Percentiles rank a stretch among this genome's conserved stretches.
phyloP scores from a whole-genome alignment of 2,888 invertebrate species.

The Aromia moschata region DNA sequence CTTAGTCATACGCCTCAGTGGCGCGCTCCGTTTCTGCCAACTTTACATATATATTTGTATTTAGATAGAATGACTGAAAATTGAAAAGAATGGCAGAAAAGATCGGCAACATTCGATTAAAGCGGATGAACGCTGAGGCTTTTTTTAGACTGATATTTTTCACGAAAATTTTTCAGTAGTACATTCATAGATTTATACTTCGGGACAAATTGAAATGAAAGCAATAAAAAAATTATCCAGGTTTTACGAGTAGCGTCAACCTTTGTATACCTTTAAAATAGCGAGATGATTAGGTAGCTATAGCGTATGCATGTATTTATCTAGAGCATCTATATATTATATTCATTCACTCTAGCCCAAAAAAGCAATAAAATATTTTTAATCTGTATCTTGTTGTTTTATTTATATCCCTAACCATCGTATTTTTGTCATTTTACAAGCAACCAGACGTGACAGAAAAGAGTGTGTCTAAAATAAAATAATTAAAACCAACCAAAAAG shows the following conservation, averaged over 20 bases:
- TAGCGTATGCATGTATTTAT: constrained; percentile 62
- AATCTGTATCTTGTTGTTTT: constrained; percentile 50
- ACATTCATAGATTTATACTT: constrained; percentile 14
- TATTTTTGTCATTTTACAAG: too few species aligned
- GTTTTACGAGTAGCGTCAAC: constrained; percentile 41
- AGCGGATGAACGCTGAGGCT: constrained; percentile 16
- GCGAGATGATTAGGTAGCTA: constrained; percentile 52
- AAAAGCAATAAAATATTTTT: constrained; percentile 63
- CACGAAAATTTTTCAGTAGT: constrained; percentile 9
- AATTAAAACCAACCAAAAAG: too few species aligned
- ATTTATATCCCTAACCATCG: constrained; percentile 27
- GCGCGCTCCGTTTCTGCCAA: too few species aligned
- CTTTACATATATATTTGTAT: too few species aligned
- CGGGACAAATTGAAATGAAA: constrained; percentile 52
- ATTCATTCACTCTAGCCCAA: constrained; percentile 60
- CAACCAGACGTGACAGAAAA: too few species aligned
- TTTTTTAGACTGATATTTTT: constrained; percentile 18
- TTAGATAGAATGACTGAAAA: too few species aligned
- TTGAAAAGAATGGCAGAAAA: too few species aligned
- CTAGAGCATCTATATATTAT: constrained; percentile 54
- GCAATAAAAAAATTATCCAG: constrained; percentile 50
- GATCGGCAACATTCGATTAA: too few species aligned
- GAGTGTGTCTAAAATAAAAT: too few species aligned
- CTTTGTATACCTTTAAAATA: constrained; percentile 45
- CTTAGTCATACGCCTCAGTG: too few species aligned